Conservation (phyloP, 2,113 vertebrate species). For the Oceanodroma tethys region DNA sequence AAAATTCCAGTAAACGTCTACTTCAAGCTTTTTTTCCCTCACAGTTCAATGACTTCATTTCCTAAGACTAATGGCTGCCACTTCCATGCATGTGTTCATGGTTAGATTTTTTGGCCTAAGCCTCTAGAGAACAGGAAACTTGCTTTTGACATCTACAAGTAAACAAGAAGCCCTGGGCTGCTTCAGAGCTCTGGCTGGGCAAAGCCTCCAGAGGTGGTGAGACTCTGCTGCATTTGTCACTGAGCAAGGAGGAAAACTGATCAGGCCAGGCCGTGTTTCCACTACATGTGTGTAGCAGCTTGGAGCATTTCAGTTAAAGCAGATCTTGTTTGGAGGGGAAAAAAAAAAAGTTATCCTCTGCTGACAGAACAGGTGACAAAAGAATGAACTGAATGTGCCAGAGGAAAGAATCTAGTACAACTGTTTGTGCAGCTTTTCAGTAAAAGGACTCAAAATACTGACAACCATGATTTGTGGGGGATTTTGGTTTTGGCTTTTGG, state of each 20-base stretch:
- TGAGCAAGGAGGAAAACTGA: neutral
- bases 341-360: neutral
- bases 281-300: neutral
- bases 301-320: neutral
- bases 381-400: neutral
- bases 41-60: slow-evolving; percentile 30
- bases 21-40: neutral
- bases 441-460: neutral
- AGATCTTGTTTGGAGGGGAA: neutral
- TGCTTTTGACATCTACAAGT: slow-evolving; percentile 39
- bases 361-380: neutral
- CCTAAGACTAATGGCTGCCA: slow-evolving; percentile 21
- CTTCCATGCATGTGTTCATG: slow-evolving; percentile 24
- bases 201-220: neutral
- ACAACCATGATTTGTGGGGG: neutral
- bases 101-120: slow-evolving; percentile 42
- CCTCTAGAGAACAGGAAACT: slow-evolving; percentile 41
- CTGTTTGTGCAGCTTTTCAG: neutral
- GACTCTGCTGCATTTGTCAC: neutral
- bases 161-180: slow-evolving; percentile 4
- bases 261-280: neutral
- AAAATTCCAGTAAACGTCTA: neutral
- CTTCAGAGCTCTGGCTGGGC: neutral
- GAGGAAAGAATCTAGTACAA: neutral
- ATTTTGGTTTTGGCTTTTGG: neutral